phyloP scores from a whole-genome alignment of 2,888 invertebrate genomes.

The Meta bourneti region DNA sequence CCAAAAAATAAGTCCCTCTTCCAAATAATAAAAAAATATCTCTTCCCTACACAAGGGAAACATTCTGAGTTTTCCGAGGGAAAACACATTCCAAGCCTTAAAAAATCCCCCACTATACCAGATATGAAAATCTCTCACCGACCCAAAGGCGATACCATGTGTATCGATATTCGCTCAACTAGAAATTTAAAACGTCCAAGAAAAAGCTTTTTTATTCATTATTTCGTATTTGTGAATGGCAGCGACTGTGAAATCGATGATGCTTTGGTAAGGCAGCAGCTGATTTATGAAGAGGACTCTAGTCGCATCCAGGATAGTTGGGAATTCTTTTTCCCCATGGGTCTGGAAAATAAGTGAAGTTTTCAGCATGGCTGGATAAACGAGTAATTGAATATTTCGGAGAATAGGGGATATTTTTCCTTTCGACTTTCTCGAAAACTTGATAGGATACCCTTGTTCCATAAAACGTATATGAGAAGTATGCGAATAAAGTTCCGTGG shows the following conservation, averaged over 20 bases:
- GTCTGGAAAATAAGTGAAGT: conserved; percentile 3
- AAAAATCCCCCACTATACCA: not conserved
- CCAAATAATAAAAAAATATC: not conserved
- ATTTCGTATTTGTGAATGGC: conserved; percentile 43
- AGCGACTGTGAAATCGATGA: conserved; percentile 38
- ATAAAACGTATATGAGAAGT: not conserved
- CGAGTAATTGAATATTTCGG: conserved; percentile 53
- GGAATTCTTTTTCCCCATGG: not conserved
- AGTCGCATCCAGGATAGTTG: not conserved
- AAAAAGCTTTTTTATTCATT: conserved; percentile 40
- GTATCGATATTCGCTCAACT: conserved; percentile 53
- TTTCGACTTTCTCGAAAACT: not conserved
- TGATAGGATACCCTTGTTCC: conserved; percentile 39
- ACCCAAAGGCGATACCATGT: conserved; percentile 26
- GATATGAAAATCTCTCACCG: conserved; percentile 4
- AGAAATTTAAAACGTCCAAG: conserved; percentile 40
- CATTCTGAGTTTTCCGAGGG: not conserved
- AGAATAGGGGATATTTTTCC: conserved; percentile 10
- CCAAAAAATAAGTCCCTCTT: not conserved
- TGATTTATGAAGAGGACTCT: conserved; percentile 53
- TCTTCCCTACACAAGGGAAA: not conserved
- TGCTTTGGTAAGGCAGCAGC: not conserved
- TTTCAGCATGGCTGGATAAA: conserved; percentile 7
- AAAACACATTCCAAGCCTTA: not conserved
- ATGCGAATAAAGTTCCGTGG: not conserved